A percentile compares a stretch with the other conserved stretches of the same genome.
phyloP scores from a whole-genome alignment of 2,113 vertebrate species.

The Pongo pygmaeus region DNA sequence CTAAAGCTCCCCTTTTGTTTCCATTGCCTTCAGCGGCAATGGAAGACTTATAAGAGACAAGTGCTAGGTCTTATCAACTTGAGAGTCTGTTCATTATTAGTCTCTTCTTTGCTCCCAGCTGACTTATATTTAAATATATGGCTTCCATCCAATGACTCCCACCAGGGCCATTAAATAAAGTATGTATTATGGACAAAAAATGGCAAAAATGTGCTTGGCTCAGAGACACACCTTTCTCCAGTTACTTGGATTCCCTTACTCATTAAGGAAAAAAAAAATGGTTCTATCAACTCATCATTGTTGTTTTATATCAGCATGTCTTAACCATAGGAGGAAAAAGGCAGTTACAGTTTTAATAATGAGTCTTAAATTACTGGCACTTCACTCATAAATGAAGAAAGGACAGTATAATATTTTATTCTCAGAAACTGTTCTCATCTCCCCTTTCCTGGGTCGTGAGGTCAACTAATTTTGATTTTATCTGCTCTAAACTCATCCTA shows the following conservation, averaged over 20 bases:
- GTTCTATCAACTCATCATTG: background rate
- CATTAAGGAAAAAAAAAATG: constrained; percentile 31
- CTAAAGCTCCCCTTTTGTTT: background rate
- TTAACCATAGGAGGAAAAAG: background rate
- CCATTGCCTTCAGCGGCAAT: background rate
- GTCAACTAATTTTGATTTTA: constrained; percentile 18
- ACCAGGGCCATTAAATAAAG: background rate
- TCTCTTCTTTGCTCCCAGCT: background rate
- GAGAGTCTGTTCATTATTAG: background rate
- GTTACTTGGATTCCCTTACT: background rate
- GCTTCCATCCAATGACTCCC: background rate
- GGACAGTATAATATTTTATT: background rate
- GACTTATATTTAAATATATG: background rate
- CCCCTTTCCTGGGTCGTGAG: background rate
- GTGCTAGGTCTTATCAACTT: background rate
- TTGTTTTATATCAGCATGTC: background rate
- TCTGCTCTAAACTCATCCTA: background rate
- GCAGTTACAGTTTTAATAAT: background rate
- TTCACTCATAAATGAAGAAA: background rate
- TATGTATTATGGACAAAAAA: background rate
- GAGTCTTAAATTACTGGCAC: background rate
- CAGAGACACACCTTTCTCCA: background rate
- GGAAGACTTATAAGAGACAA: background rate
- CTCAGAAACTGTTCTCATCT: constrained; percentile 19
- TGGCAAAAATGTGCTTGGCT: background rate